These are phyloP conservation scores for Erebia palarica DNA, from an alignment of 2,888 invertebrate species.

Conservation along the genomic window DNA sequence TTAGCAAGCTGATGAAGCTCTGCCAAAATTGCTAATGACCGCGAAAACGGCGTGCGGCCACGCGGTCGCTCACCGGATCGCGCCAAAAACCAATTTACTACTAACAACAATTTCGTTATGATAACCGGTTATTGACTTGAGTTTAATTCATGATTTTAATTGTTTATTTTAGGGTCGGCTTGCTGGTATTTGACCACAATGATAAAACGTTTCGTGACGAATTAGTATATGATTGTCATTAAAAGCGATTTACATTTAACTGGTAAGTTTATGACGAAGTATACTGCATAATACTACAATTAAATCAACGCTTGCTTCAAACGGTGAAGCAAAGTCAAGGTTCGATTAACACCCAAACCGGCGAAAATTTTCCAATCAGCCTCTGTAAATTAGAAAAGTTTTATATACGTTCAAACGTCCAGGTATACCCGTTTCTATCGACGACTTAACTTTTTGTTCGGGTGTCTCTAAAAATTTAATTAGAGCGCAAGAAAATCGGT, in stretches of 20 bases:
- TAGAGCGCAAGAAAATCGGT: conserved; percentile 1
- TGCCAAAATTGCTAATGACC: conserved; percentile 81
- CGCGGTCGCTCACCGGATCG: conserved; percentile 67
- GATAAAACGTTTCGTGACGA: not conserved
- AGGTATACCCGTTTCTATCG: conserved; percentile 76
- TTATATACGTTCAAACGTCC: conserved; percentile 81
- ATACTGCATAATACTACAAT: not conserved
- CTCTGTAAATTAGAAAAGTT: conserved; percentile 82
- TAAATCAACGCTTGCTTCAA: conserved; percentile 61
- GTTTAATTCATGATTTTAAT: conserved; percentile 22
- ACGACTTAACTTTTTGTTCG: conserved; percentile 70
- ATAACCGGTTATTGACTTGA: conserved; percentile 44
- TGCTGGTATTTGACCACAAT: not conserved
- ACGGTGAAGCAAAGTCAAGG: conserved; percentile 69
- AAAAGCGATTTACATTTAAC: too few species aligned
- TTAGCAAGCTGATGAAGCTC: conserved; percentile 60
- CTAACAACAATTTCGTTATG: conserved; percentile 69
- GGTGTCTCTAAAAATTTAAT: conserved; percentile 40
- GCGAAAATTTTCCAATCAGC: conserved; percentile 81
- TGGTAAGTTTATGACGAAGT: too few species aligned
- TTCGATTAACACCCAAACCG: conserved; percentile 79
- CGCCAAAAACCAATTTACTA: conserved; percentile 77
- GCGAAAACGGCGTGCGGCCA: conserved; percentile 67
- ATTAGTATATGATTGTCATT: too few species aligned
- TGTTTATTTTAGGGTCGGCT: not conserved